Evolutionary conservation across 2,113 vertebrate genomes (phyloP).

Genomic region (Pagrus major): DNA sequence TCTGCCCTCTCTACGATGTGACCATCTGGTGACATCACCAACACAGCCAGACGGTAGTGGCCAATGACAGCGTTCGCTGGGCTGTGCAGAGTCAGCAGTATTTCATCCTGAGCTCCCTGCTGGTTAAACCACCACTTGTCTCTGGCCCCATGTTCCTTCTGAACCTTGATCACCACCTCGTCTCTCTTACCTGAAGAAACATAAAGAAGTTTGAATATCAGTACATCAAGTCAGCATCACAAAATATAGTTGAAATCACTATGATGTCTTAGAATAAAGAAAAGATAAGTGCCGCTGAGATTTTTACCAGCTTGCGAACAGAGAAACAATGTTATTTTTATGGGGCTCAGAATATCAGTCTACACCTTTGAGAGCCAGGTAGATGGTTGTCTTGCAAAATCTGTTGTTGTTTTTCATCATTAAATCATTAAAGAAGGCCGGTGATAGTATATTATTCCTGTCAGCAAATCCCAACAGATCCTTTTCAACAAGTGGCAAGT

Average conservation of each 20-base stretch:
- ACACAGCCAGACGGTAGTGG: conserved; percentile 84
- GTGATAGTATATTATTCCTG: background rate
- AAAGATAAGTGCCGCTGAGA: too few species aligned
- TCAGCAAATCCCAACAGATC: background rate
- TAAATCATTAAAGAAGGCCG: background rate
- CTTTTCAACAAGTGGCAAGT: background rate
- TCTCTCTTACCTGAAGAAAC: conserved; percentile 81
- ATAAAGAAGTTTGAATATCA: background rate
- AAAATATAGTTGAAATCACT: background rate
- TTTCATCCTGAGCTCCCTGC: conserved; percentile 69
- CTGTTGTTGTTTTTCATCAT: too few species aligned
- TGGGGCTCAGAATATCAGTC: too few species aligned
- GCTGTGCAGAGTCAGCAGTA: conserved; percentile 82
- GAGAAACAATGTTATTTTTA: too few species aligned
- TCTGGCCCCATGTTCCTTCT: conserved; percentile 24
- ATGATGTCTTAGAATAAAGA: background rate
- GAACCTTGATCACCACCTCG: conserved; percentile 79
- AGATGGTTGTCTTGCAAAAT: too few species aligned
- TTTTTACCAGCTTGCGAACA: too few species aligned
- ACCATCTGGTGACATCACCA: conserved; percentile 76
- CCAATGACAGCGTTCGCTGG: conserved; percentile 89
- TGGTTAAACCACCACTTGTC: conserved; percentile 82
- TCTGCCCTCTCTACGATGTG: conserved; percentile 71
- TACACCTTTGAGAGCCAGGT: too few species aligned
- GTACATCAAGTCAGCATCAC: background rate